Evolutionary conservation across 2,113 vertebrate species (phyloP), one percentile per base, ranked within the genome.

Genomic region (Pungitius pungitius): DNA sequence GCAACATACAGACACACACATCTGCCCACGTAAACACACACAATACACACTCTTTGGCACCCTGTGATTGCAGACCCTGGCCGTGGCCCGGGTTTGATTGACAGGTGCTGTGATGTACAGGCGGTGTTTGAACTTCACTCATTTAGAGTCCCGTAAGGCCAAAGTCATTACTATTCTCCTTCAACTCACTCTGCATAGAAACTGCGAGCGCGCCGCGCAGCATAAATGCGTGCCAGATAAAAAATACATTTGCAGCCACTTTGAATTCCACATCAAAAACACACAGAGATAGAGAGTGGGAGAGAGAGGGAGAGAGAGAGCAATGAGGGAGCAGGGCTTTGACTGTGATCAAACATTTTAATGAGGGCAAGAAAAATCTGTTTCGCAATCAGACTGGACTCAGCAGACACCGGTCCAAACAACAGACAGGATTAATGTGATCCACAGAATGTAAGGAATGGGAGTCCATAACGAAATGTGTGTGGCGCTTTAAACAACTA

Each of bases 101-200:
- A 97, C 96, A 73, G 90, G 80, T 88, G 90, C 95, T 96, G 93
- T 97, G 96, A 98, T 97, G 95, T 96, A 85, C 91, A 84, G 93
- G 92, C 86, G 57, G 91, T 93, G 94, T 98, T 90, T 97, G 95
- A 98, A 98, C 95, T 96, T 95, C 94, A 96, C 94, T 95, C 94
- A 92, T 88, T 92, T 89, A 93, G 95, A 95, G 66, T 96, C 96
- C 96, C 97, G 95, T 92, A 94, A 91, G 96, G 95, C 95, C 77
- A 56, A 84, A 90, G 94, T 96, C 96, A 94, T 97, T 96, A 95
- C 92, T 92, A 96, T 96, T 96, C 96, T 91, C 94, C 96, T 95
- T 94, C 95, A 94, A 92, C 94, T 82, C 94, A 93, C 95, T 97
- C 95, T 96, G 95, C 94, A 95, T 95, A 85, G 95, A 91, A 89